Evolutionary conservation across 2,113 vertebrate species (phyloP).

Genomic region (Hoplias malabaricus): DNA sequence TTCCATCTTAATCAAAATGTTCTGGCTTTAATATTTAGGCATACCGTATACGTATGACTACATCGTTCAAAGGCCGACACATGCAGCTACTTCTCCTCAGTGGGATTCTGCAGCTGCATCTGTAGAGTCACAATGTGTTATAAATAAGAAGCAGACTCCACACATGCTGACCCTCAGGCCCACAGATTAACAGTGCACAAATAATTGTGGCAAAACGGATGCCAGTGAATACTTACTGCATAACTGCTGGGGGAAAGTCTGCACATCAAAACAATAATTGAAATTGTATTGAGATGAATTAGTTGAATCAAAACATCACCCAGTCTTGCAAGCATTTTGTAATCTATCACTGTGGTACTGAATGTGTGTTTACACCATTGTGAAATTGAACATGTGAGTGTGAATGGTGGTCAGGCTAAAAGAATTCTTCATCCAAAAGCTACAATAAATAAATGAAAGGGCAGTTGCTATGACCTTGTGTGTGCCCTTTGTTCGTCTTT

Average conservation of each 20-base stretch:
- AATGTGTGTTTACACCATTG: not conserved
- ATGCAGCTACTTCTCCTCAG: not conserved
- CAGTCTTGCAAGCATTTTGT: not conserved
- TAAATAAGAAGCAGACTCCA: conserved; percentile 4
- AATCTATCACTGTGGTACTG: not conserved
- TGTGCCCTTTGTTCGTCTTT: not conserved
- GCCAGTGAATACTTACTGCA: not conserved
- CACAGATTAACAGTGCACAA: not conserved
- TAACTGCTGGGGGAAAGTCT: not conserved
- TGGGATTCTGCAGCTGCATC: not conserved
- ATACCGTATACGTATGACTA: not conserved
- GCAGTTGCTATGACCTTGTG: not conserved
- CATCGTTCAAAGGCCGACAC: not conserved
- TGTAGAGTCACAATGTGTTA: not conserved
- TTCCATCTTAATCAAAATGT: not conserved
- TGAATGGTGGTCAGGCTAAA: not conserved
- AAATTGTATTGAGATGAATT: not conserved
- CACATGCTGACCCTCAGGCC: not conserved
- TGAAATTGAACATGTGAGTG: conserved; percentile 2
- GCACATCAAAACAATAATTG: not conserved
- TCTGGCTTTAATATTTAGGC: not conserved
- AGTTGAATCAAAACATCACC: conserved; percentile 7
- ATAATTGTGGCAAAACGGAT: conserved; percentile 23
- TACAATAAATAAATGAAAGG: not conserved
- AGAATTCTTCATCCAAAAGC: not conserved